Evolutionary conservation across 2,888 invertebrate genomes (phyloP), one percentile per base, ranked within the genome.

Genomic region (Netelia virgata): DNA sequence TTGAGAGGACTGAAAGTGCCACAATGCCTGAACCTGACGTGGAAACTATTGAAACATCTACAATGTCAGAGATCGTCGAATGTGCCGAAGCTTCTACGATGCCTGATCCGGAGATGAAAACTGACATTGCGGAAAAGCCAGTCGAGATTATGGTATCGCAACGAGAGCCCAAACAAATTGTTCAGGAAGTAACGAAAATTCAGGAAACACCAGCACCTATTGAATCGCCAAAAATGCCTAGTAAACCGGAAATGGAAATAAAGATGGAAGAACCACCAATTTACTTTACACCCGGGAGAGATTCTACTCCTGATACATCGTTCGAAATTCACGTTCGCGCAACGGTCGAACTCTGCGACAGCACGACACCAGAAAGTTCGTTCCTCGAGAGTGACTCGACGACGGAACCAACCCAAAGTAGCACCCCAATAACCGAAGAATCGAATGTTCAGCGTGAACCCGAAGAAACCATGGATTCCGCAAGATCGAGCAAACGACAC

Each of bases 321-420:
- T 90, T 90, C 61, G 92, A 93, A 79, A 91, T 93, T 64, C 91
- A 90, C 66, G 88, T 93, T 20, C 89, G 90, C 63, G 92, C 93
- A 0, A 93, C 90, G 3, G 89, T 93, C 23, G 92, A 93, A 86
- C 63, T 93, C 36, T 88, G 90, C 2, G 90, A 86, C 50, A 91
- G 90, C 28, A 87, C 87, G 9, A 89, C 91, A 5, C 87, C 90
- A 0, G 90, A 92, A 6, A 85, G 72, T 61, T 86, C 84, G 5
- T 75, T 78, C 9, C 28, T 79, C 1, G 61, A 16, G 3, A 86
- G 84, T 43, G 88, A 88, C 69, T 79, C 87, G 5, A 79, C 83
- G 3, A 10, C 83, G 6, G 86, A 88, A 11, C 72, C 77, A 6
- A 87, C 84, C 50, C 86, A 88, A 28, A 88, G 85, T 0, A 87